Evolutionary conservation across 2,113 vertebrate species (phyloP).

Genomic region (Istiophorus platypterus): DNA sequence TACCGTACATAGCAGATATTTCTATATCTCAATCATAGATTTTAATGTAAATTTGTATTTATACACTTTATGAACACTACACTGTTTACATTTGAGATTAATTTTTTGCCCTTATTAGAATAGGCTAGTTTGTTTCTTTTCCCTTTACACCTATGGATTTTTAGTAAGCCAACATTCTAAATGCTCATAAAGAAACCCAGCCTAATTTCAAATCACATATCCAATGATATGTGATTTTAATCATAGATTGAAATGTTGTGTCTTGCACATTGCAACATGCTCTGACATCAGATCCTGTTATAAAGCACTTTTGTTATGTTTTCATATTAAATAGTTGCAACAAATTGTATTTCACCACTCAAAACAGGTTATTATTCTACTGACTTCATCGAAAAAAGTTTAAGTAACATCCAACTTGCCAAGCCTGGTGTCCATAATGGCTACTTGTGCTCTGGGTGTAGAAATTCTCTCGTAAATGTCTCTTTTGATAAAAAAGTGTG

Average conservation of each 20-base stretch:
- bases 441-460: constrained; percentile 37
- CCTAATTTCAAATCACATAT: neutral
- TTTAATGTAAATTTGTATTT: no score
- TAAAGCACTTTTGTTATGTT: neutral
- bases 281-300: neutral
- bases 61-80: neutral
- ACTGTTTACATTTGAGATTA: neutral
- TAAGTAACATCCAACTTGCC: constrained; percentile 13
- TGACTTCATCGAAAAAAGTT: constrained; percentile 40
- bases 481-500: constrained; percentile 53
- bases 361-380: neutral
- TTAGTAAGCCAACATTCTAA: neutral
- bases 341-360: neutral
- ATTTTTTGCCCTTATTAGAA: neutral
- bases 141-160: neutral
- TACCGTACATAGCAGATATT: no score
- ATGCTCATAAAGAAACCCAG: neutral
- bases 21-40: no score
- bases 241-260: neutral
- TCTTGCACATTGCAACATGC: neutral
- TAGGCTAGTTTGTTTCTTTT: neutral
- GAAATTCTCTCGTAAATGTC: constrained; percentile 53
- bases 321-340: neutral
- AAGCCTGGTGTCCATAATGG: constrained; percentile 20
- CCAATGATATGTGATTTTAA: no score